Percentiles rank a stretch among this genome's conserved stretches.
These are phyloP conservation scores for Syrrhaptes paradoxus DNA, from an alignment of 2,113 vertebrate species.

Conservation along the genomic window DNA sequence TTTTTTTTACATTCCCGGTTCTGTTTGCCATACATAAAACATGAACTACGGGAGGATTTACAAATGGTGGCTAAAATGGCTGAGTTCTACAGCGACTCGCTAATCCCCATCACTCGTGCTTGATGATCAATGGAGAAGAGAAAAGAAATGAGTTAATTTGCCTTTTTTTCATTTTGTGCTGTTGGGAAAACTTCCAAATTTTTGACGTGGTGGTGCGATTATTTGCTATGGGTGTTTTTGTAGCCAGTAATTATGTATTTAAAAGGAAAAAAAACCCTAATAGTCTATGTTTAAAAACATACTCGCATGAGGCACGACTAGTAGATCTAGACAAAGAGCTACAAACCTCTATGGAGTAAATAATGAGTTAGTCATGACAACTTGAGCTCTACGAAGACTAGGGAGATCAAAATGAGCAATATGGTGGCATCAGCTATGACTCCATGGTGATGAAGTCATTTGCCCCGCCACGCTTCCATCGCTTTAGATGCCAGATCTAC, in stretches of 20 bases:
- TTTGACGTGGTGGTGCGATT: slow-evolving; percentile 21
- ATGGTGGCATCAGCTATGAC: not conserved
- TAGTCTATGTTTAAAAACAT: slow-evolving; percentile 13
- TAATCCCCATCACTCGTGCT: not conserved
- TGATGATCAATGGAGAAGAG: not conserved
- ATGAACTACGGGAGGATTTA: slow-evolving; percentile 7
- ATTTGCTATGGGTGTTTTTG: not conserved
- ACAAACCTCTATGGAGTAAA: slow-evolving; percentile 17
- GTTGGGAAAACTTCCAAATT: slow-evolving; percentile 41
- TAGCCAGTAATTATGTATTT: not conserved
- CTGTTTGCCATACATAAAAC: not conserved
- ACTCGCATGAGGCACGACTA: slow-evolving; percentile 54
- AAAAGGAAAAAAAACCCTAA: not conserved
- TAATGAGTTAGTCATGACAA: not conserved
- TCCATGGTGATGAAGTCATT: not conserved
- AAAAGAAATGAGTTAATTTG: not conserved
- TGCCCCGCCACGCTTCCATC: not conserved
- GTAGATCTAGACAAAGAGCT: slow-evolving; percentile 30
- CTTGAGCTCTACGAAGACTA: not conserved
- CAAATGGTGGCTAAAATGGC: not conserved
- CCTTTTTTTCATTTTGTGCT: slow-evolving; percentile 53
- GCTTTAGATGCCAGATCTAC: not conserved
- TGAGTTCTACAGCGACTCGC: not conserved
- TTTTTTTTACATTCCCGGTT: not conserved
- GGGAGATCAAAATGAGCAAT: not conserved